Evolutionary conservation across 2,888 invertebrate species (phyloP).

Genomic region (Hyalella azteca): DNA sequence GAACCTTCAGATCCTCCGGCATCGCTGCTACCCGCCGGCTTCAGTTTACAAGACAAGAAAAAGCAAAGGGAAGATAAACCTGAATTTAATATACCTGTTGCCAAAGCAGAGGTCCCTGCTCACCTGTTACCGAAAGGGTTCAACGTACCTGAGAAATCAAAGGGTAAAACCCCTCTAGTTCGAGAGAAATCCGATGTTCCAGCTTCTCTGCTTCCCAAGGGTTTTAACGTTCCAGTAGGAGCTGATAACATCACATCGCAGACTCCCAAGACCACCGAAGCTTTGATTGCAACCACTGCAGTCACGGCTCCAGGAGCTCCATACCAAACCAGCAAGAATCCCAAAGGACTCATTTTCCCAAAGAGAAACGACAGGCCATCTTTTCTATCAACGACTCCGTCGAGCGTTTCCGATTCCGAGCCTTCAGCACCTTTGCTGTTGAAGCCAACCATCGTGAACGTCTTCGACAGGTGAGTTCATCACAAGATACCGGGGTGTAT

Average conservation of each 20-base stretch:
- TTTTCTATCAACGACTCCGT: conserved; percentile 39
- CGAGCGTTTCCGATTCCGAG: conserved; percentile 17
- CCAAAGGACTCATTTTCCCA: conserved; percentile 49
- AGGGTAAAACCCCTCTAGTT: neutral
- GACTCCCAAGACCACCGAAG: conserved; percentile 41
- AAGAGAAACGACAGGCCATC: conserved; percentile 42
- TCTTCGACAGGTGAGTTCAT: conserved; percentile 54
- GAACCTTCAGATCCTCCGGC: neutral
- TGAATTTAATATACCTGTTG: neutral
- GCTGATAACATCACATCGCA: conserved; percentile 22
- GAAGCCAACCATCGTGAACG: conserved; percentile 46
- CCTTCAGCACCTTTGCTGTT: conserved; percentile 46
- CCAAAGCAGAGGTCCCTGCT: neutral
- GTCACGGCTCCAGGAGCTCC: conserved; percentile 36
- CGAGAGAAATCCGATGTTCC: conserved; percentile 13
- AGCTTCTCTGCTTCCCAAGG: neutral
- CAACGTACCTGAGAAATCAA: conserved; percentile 1
- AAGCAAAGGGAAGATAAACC: neutral
- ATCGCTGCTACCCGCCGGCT: neutral
- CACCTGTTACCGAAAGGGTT: conserved; percentile 16
- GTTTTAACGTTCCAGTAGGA: neutral
- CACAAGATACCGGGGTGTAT: no score
- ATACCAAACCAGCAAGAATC: conserved; percentile 40
- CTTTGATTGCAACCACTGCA: neutral
- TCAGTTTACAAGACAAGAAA: neutral